Conservation (phyloP, 2,797 vertebrate species). For the Coilia nasus region DNA sequence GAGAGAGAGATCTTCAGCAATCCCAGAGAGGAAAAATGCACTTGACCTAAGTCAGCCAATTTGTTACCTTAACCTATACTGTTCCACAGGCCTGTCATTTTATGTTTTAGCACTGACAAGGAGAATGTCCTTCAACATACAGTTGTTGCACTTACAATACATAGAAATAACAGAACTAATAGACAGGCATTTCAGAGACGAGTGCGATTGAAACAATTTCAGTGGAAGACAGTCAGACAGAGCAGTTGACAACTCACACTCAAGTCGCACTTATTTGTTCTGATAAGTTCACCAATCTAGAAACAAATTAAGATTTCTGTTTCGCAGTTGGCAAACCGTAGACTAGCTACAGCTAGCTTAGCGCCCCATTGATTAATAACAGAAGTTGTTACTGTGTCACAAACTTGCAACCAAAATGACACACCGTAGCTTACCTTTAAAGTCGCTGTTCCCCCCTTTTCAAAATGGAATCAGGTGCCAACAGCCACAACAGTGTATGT, state of each 20-base stretch:
- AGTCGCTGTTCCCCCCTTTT: neutral
- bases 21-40: neutral
- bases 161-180: neutral
- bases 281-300: no score
- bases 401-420: neutral
- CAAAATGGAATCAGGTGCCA: neutral
- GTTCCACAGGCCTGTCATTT: neutral
- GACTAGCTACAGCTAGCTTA: neutral
- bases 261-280: no score
- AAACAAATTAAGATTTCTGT: no score
- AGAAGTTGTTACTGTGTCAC: neutral
- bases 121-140: neutral
- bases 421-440: slow-evolving; percentile 11
- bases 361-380: neutral
- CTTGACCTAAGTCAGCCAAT: neutral
- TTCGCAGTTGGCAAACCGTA: neutral
- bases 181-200: neutral
- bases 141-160: neutral
- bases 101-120: neutral
- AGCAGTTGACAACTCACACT: no score
- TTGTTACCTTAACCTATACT: no score
- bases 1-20: neutral
- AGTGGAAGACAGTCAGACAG: no score
- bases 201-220: neutral
- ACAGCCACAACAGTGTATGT: neutral